Evolutionary conservation across 2,113 vertebrate genomes (phyloP), one percentile per base, ranked within the genome.

Genomic region (Ammodytes dubius): DNA sequence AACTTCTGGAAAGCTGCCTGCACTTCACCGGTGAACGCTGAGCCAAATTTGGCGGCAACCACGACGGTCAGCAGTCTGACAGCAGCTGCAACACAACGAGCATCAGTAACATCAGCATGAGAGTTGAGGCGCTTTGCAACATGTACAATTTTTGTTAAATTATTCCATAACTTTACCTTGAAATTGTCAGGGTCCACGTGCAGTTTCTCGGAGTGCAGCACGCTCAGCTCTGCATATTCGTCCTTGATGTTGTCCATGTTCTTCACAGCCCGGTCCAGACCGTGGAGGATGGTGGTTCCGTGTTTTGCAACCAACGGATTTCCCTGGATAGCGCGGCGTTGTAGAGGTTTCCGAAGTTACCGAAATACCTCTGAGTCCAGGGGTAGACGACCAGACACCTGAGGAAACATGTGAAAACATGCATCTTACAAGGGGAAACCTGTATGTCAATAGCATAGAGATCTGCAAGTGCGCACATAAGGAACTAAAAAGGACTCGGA

Each of bases 1-100:
- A 97, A 96, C 93, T 97, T 98, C 87, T 96, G 95, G 56, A 82
- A 96, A 67, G 90, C 85, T 5, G 94, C 93, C 76, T 97, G 96
- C 54, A 81, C 37, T 0, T 81, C 45, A 0, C 95, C 77, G 7
- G 76, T 85, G 95, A 97, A 97, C 0, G 88, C 88, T 27, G 77
- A 57, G 3, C 89, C 75, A 6, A 96, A 77, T 69, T 92, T 87
- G n/a, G 61, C 5, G 0, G 95, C 94, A 74, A 97, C 63, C 39
- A 95, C 93, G 1, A 96, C 61, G 64, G 96, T 70, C 27, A 97
- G 65, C 95, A 91, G 19, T 97, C 93, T 2, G 92, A 94, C 90
- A 98, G 93, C 81, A 97, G 95, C 97, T 97, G 93, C 42, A 82
- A 58, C 2, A 79, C 61, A 12, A 64, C 68, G 40, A 70, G 52